Conservation (phyloP, 2,113 vertebrate species). For the Toxotes jaculatrix region DNA sequence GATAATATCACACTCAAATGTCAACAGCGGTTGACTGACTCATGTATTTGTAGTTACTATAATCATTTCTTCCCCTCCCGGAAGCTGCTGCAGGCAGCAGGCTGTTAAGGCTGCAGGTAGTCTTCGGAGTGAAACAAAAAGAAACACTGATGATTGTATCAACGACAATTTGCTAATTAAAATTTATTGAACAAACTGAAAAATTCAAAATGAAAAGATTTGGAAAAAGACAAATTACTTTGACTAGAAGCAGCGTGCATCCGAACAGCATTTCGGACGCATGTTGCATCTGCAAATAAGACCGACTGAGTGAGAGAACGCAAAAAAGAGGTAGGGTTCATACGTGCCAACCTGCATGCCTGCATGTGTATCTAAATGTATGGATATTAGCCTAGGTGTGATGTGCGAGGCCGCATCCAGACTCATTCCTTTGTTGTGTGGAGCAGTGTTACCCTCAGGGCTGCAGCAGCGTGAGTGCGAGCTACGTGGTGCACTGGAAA, state of each 20-base stretch:
- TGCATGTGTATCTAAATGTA: background rate
- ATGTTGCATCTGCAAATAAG: background rate
- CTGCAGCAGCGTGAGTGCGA: constrained; percentile 61
- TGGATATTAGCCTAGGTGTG: constrained; percentile 50
- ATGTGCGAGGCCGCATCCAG: constrained; percentile 46
- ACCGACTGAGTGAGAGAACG: background rate
- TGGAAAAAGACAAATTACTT: background rate
- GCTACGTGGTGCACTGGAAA: constrained; percentile 70
- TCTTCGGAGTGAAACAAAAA: constrained; percentile 3
- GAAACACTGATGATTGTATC: background rate
- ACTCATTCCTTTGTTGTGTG: constrained; percentile 69
- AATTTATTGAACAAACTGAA: too few relatives aligned
- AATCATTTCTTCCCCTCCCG: constrained; percentile 8
- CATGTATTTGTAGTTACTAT: constrained; percentile 13
- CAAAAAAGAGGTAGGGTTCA: background rate
- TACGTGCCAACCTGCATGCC: background rate
- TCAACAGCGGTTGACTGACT: constrained; percentile 51
- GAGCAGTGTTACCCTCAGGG: constrained; percentile 54
- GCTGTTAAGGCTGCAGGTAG: background rate
- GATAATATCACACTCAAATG: constrained; percentile 40
- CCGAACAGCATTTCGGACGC: background rate
- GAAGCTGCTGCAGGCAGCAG: constrained; percentile 32
- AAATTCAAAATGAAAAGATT: background rate
- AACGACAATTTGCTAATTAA: background rate
- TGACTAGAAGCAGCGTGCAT: background rate